Evolutionary conservation across 1,140 invertebrate genomes (phyloP), one percentile per base, ranked within the genome.

Genomic region (Rhyzopertha dominica): DNA sequence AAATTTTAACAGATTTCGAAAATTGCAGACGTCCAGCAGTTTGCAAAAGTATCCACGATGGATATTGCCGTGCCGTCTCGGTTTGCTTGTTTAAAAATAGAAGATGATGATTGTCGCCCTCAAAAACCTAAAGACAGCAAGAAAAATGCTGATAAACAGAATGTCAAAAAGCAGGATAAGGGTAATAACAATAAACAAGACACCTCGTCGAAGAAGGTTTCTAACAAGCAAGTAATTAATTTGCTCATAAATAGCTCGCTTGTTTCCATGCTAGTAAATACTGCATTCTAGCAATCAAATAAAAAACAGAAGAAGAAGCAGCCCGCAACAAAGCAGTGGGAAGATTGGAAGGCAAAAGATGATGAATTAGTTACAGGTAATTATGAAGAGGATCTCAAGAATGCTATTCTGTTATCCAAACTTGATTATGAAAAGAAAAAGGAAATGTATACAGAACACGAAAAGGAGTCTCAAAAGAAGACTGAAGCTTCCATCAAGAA

Each of bases 371-470:
- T 81, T 19, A 72, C 77, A 62, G 80, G 78, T 4, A 70, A 74
- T 29, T 84, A 17, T 18, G 30, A 32, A 32, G 14, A 32, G 13
- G 30, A 32, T 32, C 2, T 32, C 16, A 4, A 80, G 57, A 72
- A 77, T 74, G 81, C 81, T 9, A 70, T 84, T 43, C 53, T 84
- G 12, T 63, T 80, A 35, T 84, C 81, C 8, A 82, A 82, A 68
- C 59, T 84, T 36, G 80, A 84, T 54, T 82, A 70, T 69, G 80
- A 84, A 67, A 70, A 79, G 54, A 78, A 79, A 50, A 77, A 80
- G 66, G 68, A 74, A 61, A 67, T 73, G 3, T 71, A 73, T 48
- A 68, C 70, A 30, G 62, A 71, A 36, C 49, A 61, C 5, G 70
- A 67, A 37, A 72, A 75, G 46, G 62, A 69, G 43, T 54, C 63